Conservation (phyloP, 2,888 invertebrate genomes). For the Agonopterix arenella region DNA sequence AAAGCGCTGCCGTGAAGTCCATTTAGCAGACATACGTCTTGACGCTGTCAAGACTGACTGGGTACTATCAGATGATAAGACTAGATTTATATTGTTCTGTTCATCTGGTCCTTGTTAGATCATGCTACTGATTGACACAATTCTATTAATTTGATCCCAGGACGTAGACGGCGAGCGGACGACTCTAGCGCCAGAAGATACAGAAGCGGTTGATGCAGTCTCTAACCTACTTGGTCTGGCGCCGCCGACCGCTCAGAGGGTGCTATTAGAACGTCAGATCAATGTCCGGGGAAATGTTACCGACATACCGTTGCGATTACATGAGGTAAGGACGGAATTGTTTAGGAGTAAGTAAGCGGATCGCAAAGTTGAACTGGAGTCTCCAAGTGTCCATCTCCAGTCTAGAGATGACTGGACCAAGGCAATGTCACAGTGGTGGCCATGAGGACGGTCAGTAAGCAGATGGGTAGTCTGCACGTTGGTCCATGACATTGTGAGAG, state of each 20-base stretch:
- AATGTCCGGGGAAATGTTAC: constrained; percentile 95
- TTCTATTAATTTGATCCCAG: constrained; percentile 31
- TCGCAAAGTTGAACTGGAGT: no score
- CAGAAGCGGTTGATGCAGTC: constrained; percentile 83
- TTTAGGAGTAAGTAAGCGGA: no score
- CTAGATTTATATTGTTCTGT: neutral
- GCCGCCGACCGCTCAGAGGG: constrained; percentile 84
- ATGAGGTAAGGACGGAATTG: constrained; percentile 77
- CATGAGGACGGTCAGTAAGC: no score
- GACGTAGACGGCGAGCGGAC: constrained; percentile 93
- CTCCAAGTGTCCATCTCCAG: no score
- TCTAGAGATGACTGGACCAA: no score
- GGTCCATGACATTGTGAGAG: no score
- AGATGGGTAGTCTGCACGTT: no score
- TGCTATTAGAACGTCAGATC: constrained; percentile 87
- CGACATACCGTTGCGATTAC: constrained; percentile 91
- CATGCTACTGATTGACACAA: neutral
- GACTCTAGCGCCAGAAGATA: constrained; percentile 80
- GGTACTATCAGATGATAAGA: no score
- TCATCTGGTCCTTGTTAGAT: neutral
- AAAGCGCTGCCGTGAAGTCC: no score
- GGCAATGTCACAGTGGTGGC: no score
- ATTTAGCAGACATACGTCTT: no score
- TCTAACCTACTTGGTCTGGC: constrained; percentile 87
- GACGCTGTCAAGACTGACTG: neutral